These are phyloP conservation scores for Corapipo altera DNA, from an alignment of 2,113 vertebrate species.

Conservation along the genomic window DNA sequence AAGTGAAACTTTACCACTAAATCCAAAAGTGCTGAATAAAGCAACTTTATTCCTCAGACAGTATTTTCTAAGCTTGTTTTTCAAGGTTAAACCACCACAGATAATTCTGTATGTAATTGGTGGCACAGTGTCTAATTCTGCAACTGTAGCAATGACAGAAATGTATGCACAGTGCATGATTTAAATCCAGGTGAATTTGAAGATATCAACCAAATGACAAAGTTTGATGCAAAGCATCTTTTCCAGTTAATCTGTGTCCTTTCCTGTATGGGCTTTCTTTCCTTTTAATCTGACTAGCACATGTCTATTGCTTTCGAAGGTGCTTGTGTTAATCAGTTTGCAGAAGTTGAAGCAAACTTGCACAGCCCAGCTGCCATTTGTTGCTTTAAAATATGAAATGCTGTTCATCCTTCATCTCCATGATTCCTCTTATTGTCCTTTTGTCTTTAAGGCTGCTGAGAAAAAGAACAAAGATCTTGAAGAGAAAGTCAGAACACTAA, in stretches of 20 bases:
- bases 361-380: neutral
- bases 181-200: constrained; percentile 47
- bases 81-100: neutral
- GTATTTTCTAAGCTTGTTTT: constrained; percentile 26
- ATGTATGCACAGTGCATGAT: neutral
- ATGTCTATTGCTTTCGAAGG: neutral
- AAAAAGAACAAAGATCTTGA: constrained; percentile 86
- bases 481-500: constrained; percentile 81
- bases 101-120: constrained; percentile 12
- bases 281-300: neutral
- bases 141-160: constrained; percentile 6
- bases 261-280: neutral
- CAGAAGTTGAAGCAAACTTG: neutral
- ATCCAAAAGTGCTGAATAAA: neutral
- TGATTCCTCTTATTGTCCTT: constrained; percentile 6
- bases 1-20: neutral
- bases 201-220: constrained; percentile 1
- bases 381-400: neutral
- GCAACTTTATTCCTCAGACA: neutral
- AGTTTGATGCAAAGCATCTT: constrained; percentile 49
- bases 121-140: constrained; percentile 6
- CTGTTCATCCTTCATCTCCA: neutral
- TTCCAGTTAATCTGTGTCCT: constrained; percentile 35
- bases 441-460: constrained; percentile 83
- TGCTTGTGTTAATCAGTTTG: neutral